phyloP scores from a whole-genome alignment of 2,797 vertebrate species.

The Sebastolobus alascanus region DNA sequence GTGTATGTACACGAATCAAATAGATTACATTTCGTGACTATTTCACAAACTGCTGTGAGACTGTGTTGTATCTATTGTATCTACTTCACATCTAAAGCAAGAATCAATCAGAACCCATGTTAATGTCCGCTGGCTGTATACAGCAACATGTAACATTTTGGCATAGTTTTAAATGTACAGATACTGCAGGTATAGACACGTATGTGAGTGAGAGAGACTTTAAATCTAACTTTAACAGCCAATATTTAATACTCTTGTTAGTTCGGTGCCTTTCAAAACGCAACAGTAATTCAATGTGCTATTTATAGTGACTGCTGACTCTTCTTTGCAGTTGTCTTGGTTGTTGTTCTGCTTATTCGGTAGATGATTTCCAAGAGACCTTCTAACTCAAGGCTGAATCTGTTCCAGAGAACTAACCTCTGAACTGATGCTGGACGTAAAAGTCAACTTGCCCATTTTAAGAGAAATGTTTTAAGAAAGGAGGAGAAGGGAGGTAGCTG shows the following conservation, averaged over 20 bases:
- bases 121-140: neutral
- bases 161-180: neutral
- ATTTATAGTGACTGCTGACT: neutral
- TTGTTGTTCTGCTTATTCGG: neutral
- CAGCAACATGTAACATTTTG: neutral
- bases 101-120: neutral
- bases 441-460: neutral
- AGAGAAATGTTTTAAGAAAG: neutral
- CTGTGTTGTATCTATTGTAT: neutral
- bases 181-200: neutral
- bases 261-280: neutral
- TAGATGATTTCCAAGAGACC: neutral
- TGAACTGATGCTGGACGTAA: neutral
- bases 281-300: neutral
- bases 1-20: too few relatives aligned
- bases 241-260: neutral
- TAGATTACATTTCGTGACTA: too few relatives aligned
- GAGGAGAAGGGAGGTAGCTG: neutral
- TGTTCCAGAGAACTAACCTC: neutral
- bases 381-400: neutral
- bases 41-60: too few relatives aligned
- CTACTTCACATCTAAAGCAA: neutral
- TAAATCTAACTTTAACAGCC: neutral
- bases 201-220: neutral
- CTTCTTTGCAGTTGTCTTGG: neutral